Base-by-base conservation (phyloP, 2,113 vertebrate species). In the Girardinichthys multiradiatus region DNA sequence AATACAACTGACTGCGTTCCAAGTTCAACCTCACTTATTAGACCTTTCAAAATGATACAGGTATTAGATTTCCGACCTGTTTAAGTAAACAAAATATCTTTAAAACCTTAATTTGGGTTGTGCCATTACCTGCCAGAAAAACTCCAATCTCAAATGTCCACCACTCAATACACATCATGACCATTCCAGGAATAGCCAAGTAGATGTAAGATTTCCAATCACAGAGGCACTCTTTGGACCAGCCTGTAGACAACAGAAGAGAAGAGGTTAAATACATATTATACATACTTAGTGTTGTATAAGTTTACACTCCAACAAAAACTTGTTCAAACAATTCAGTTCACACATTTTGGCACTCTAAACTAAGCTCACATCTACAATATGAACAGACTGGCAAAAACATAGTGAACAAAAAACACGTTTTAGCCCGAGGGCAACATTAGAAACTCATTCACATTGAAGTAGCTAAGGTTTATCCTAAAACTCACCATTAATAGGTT, bases 91-190 rank as follows among this genome's bases (percentile, higher is more conserved):
- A 57, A 2, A 48, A 28, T 65, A 4, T 1, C 1, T 45, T 58
- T 28, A 2, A 42, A 70, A 65, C 26, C 1, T 37, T 0, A 63
- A 14, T 6, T 26, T 0, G 35, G 9, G 24, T 15, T 57, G 57
- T 62, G 21, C 2, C 33, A 33, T 68, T 86, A 96, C 96, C 97
- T 93, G 96, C 92, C 42, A 98, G 93, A 90, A 97, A 95, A 39
- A 91, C 87, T 58, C 95, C 95, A 0, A 97, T 92, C 80, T 98
- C 97, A 77, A 94, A 98, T 0, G 95, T 95, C 97, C 96, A 99
- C 96, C 96, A 97, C 79, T 97, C 96, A 0, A 94, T 95, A 65
- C 96, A 96, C 63, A 96, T 5, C 96, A 97, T 97, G 65, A 96
- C 37, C 95, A 97, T 95, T 80, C 95, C 87, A 6, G 96, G 96